A percentile compares a stretch with the other conserved stretches of the same genome.
Evolutionary conservation across 1,140 invertebrate species (phyloP).

Genomic region (Pomacea maculata): DNA sequence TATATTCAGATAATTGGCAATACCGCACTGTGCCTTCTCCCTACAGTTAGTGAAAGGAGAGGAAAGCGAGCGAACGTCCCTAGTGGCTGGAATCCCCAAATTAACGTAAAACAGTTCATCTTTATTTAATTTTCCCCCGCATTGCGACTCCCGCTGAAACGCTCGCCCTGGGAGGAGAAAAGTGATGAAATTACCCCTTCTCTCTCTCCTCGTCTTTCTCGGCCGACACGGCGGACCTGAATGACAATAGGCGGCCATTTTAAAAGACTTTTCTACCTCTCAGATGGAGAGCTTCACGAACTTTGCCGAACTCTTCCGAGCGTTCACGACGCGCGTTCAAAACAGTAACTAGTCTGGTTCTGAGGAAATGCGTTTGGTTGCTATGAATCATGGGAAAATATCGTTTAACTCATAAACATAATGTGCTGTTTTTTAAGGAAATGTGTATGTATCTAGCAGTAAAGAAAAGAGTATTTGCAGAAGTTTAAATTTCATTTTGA

Average conservation of each 20-base stretch:
- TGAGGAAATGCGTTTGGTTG: too few species aligned
- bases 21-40: constrained; percentile 24
- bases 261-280: neutral
- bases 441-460: too few species aligned
- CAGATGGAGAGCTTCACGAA: neutral
- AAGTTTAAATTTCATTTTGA: too few species aligned
- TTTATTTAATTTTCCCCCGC: constrained; percentile 33
- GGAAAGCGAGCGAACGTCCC: constrained; percentile 23
- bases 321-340: too few species aligned
- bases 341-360: too few species aligned
- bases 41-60: constrained; percentile 16
- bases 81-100: constrained; percentile 27
- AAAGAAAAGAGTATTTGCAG: too few species aligned
- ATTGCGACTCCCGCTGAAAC: constrained; percentile 13
- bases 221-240: constrained; percentile 3
- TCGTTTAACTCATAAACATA: too few species aligned
- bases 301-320: neutral
- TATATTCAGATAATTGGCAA: constrained; percentile 38
- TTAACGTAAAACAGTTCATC: constrained; percentile 39
- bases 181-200: constrained; percentile 25
- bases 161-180: constrained; percentile 22
- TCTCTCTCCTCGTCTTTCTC: constrained; percentile 1
- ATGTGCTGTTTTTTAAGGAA: too few species aligned
- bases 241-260: constrained; percentile 9
- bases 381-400: too few species aligned